Base-by-base conservation (phyloP, 1,140 invertebrate species). In the Ptiloglossa arizonensis region DNA sequence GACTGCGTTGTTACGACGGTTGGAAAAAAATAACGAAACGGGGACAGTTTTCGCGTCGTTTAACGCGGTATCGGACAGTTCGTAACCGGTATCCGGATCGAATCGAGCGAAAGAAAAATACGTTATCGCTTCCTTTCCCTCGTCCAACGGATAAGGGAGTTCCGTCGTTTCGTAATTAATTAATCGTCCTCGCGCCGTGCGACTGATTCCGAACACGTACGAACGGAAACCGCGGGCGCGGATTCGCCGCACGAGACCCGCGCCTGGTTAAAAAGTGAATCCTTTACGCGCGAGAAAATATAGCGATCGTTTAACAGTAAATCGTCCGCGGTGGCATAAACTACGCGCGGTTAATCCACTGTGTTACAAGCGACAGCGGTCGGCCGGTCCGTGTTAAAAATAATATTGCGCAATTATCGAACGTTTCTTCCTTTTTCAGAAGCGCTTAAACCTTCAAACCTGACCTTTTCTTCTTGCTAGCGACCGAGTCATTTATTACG, bases 341-440 rank as follows among this genome's bases (percentile, higher is more conserved):
- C 6, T 22, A n/a, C n/a, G 27, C 41, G 5, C 70, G 44, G 9
- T 72, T 72, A 63, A 64, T 73, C 35, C 59, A 29, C 32, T 15
- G 32, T 35, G 60, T 5, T n/a, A 4, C 24, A 27, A 32, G 2
- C 15, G 32, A 32, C 56, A 13, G 9, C 32, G n/a, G n/a, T n/a
- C 41, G 9, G 41, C 5, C 15, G 13, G 56, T 22, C 1, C 56
- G 24, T 9, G 5, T 44, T 29, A 71, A 77, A 70, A 71, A 71
- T 71, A 35, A 54, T 71, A 77, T 71, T 62, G 68, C 29, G 56
- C 46, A 54, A 71, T 77, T 77, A 77, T 71, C 48, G 13, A 11
- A n/a, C 32, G 3, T 63, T 19, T 46, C 29, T 1, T 69, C 17
- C 27, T 48, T 72, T 38, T 46, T 35, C 41, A 27, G 1, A 11